Base-by-base conservation (phyloP, 2,888 invertebrate genomes). In the Orthosia incerta region DNA sequence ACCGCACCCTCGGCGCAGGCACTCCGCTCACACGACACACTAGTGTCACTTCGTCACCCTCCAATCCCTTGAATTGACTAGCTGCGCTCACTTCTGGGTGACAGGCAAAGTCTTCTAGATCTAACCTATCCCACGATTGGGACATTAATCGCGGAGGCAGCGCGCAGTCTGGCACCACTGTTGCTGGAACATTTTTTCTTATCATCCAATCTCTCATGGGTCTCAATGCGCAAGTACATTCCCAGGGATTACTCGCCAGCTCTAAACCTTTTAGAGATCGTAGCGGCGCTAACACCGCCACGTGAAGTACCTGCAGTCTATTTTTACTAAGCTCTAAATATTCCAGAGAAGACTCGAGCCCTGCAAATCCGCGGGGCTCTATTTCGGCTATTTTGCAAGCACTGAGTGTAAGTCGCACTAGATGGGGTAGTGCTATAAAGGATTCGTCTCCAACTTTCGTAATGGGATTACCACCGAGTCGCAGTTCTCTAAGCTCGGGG, bases 171-270 rank as follows among this genome's bases (percentile, higher is more conserved):
- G 98, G 98, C 13, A 95, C 95, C 15, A 96, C 94, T 4, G 96
- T 97, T 71, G 97, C 97, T 11, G 98, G 98, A 51, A 98, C 97
- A 90, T 98, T 98, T 89, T 97, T 97, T 74, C 97, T 96, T 78
- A 98, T 93, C 98, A 98, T 98, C 98, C 98, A 98, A 87, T 98
- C 97, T 31, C 98, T 95, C 79, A 98, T 92, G 0, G 98, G 98
- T 70, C 98, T 96, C 76, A 98, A 91, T 45, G 97, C 97, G 91
- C 98, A 98, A 57, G 98, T 97, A 91, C 98, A 98, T 91, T 98
- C 98, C 98, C 98, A 98, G 0, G 98, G 98, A 93, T 98, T 98
- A 76, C 97, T 97, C n/a, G 98, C 97, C 81, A 98, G 93, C 87
- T 98, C 98, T 78, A 98, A 94, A 18, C 98, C 98, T 89, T 98